Percentiles rank a stretch among this genome's conserved stretches.
phyloP scores from a whole-genome alignment of 2,113 vertebrate species.

The Leptobrachium leishanense region DNA sequence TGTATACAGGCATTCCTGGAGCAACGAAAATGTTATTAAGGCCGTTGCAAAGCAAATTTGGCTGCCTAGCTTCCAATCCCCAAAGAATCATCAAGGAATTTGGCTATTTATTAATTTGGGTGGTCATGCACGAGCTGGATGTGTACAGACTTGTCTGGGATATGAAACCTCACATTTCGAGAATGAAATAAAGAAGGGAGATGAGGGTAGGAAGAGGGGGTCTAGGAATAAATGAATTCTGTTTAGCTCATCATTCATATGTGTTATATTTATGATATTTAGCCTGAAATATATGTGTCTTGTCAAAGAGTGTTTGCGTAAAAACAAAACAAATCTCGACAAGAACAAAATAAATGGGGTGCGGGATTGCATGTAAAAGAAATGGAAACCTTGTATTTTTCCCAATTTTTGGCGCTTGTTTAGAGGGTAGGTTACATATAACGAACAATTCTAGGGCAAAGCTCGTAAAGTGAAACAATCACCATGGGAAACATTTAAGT shows the following conservation, averaged over 20 bases:
- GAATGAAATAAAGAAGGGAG: slow-evolving; percentile 43
- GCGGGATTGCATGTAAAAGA: slow-evolving; percentile 56
- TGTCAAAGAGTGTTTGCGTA: slow-evolving; percentile 61
- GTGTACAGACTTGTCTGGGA: slow-evolving; percentile 58
- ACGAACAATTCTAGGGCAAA: too few relatives aligned
- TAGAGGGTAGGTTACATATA: too few relatives aligned
- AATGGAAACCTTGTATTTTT: slow-evolving; percentile 31
- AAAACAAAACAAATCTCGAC: slow-evolving; percentile 54
- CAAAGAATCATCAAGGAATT: slow-evolving; percentile 61
- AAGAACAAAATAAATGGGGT: slow-evolving; percentile 42
- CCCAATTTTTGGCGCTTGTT: slow-evolving; percentile 36
- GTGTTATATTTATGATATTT: slow-evolving; percentile 66
- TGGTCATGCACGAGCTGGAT: slow-evolving; percentile 60
- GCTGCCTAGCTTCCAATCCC: slow-evolving; percentile 56
- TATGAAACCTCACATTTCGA: slow-evolving; percentile 58
- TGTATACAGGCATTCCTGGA: slow-evolving; percentile 74
- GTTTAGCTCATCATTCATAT: slow-evolving; percentile 66
- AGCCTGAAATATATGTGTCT: slow-evolving; percentile 68
- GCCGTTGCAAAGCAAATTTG: slow-evolving; percentile 61
- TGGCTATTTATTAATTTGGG: slow-evolving; percentile 64
- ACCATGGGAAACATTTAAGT: too few relatives aligned
- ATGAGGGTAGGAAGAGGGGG: slow-evolving; percentile 24
- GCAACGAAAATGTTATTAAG: slow-evolving; percentile 70
- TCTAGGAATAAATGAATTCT: slow-evolving; percentile 57
- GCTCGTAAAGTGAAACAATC: too few relatives aligned